phyloP scores from a whole-genome alignment of 2,797 vertebrate species.

The Sorex maritimensis region DNA sequence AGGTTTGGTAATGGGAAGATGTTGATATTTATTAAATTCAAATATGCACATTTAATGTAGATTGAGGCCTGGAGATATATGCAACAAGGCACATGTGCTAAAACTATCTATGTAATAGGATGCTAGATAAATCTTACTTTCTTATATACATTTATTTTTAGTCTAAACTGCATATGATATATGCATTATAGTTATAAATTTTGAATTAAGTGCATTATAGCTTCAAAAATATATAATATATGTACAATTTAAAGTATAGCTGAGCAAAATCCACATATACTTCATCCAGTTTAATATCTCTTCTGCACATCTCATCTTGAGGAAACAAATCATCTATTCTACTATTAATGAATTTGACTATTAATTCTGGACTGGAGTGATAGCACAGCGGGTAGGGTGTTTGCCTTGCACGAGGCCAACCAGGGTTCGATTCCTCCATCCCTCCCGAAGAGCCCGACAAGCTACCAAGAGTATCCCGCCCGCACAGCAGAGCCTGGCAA shows the following conservation, averaged over 20 bases:
- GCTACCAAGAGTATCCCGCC: no score
- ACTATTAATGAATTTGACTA: no score
- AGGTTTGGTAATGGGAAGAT: background rate
- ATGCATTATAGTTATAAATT: background rate
- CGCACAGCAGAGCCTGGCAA: no score
- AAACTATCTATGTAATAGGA: background rate
- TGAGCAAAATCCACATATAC: background rate
- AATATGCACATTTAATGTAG: background rate
- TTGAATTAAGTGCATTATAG: background rate
- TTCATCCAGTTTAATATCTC: background rate
- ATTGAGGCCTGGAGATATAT: background rate
- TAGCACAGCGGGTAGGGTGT: no score
- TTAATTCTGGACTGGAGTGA: no score
- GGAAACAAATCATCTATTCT: no score
- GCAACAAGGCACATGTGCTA: background rate
- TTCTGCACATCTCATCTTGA: no score
- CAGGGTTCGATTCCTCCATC: no score
- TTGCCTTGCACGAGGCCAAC: no score
- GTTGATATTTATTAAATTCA: background rate
- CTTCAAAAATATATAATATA: background rate
- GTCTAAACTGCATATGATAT: background rate
- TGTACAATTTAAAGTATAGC: background rate
- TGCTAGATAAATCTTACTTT: background rate
- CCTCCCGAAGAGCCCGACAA: no score
- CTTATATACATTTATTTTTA: background rate